Conservation (phyloP, 2,113 vertebrate species). For the Rhynchomys soricoides region DNA sequence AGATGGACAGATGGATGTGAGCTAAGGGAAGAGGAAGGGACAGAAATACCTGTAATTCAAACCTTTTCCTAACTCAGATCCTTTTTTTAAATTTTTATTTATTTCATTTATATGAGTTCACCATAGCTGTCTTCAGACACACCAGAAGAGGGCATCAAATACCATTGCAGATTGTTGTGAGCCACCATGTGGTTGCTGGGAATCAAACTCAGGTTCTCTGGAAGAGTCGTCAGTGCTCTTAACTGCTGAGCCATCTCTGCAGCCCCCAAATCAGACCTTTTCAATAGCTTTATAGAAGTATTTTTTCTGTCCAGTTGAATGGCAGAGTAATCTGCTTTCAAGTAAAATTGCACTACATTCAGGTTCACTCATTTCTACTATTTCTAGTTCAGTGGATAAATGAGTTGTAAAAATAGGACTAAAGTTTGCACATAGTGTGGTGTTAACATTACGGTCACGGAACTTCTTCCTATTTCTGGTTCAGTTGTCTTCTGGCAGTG, state of each 20-base stretch:
- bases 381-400: not conserved
- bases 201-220: no score
- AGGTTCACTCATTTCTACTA: not conserved
- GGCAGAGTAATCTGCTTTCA: not conserved
- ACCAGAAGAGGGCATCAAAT: no score
- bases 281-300: not conserved
- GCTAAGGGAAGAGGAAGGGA: not conserved
- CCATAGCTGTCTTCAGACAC: no score
- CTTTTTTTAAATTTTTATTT: not conserved
- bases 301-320: slow-evolving; percentile 23
- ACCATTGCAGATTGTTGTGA: no score
- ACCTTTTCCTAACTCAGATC: not conserved
- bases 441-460: not conserved
- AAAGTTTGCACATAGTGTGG: not conserved
- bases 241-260: no score
- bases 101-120: no score
- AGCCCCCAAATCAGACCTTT: no score
- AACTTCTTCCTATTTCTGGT: not conserved
- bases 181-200: no score
- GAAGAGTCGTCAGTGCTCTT: no score
- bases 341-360: not conserved
- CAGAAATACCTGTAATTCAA: not conserved
- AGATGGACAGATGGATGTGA: no score
- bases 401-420: not conserved
- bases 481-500: slow-evolving; percentile 6